A percentile compares a stretch with the other conserved stretches of the same genome.
Conservation (phyloP, 2,888 invertebrate genomes). For the Conchocele bisecta region DNA sequence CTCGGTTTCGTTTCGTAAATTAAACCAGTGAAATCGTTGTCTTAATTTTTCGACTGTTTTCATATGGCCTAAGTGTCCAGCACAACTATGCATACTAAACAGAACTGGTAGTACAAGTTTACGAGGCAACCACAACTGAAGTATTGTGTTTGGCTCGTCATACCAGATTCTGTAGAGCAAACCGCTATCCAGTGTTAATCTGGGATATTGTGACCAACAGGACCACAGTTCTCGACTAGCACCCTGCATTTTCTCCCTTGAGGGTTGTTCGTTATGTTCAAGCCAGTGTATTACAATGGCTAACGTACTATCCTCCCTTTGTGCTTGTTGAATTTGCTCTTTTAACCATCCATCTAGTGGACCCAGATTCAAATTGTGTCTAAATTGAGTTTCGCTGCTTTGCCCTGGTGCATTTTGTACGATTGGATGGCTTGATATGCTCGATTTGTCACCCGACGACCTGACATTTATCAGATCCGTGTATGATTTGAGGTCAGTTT, state of each 20-base stretch:
- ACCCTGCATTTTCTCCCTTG: neutral
- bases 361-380: too few species aligned
- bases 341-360: neutral
- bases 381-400: too few species aligned
- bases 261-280: too few species aligned
- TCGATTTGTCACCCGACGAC: too few species aligned
- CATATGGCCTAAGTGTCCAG: neutral
- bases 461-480: too few species aligned
- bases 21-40: slow-evolving; percentile 4
- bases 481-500: too few species aligned
- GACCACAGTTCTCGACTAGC: slow-evolving; percentile 4
- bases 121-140: neutral
- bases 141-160: neutral
- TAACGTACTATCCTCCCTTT: neutral
- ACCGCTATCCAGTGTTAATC: neutral
- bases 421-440: too few species aligned
- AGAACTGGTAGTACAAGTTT: neutral
- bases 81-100: neutral
- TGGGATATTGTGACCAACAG: slow-evolving; percentile 5
- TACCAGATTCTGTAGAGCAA: neutral
- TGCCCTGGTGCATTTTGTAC: too few species aligned
- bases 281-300: neutral
- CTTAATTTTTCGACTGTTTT: slow-evolving; percentile 2
- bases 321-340: neutral
- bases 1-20: slow-evolving; percentile 1